Evolutionary conservation across 2,888 invertebrate genomes (phyloP).

Genomic region (Phyto melanocephala): DNA sequence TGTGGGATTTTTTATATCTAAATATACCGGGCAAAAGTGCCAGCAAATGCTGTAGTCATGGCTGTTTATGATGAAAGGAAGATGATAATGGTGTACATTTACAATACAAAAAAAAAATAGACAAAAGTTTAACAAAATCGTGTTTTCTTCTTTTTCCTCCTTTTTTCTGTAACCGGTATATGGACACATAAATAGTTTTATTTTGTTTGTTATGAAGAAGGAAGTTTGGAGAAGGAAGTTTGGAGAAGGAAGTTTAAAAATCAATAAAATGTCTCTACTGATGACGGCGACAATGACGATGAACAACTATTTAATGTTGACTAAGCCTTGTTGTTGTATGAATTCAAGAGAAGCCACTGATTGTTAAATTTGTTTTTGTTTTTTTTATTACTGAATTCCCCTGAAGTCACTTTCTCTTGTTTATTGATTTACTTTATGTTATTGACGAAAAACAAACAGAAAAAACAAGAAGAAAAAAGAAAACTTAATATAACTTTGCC

Average conservation of each 20-base stretch:
- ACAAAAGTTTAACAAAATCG: slow-evolving; percentile 37
- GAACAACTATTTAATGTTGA: neutral
- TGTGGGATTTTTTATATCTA: slow-evolving; percentile 1
- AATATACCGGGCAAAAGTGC: neutral
- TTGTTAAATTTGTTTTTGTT: neutral
- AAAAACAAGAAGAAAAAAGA: neutral
- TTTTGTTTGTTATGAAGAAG: no score
- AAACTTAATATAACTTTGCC: slow-evolving; percentile 45
- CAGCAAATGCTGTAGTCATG: neutral
- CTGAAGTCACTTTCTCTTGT: slow-evolving; percentile 7
- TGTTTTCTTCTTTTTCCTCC: slow-evolving; percentile 35
- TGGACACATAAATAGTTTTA: slow-evolving; percentile 31
- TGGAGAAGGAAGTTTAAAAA: slow-evolving; percentile 34
- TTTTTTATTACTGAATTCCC: neutral
- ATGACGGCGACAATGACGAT: slow-evolving; percentile 2
- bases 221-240: no score
- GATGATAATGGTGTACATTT: slow-evolving; percentile 41
- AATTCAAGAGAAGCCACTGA: slow-evolving; percentile 3
- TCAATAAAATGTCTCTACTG: slow-evolving; percentile 33
- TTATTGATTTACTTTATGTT: slow-evolving; percentile 54
- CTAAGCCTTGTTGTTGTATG: neutral
- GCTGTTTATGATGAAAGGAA: slow-evolving; percentile 20
- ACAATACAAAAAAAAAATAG: slow-evolving; percentile 11
- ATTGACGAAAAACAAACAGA: slow-evolving; percentile 2
- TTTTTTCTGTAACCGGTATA: neutral